Conservation (phyloP, 2,797 vertebrate species). For the Anableps anableps region DNA sequence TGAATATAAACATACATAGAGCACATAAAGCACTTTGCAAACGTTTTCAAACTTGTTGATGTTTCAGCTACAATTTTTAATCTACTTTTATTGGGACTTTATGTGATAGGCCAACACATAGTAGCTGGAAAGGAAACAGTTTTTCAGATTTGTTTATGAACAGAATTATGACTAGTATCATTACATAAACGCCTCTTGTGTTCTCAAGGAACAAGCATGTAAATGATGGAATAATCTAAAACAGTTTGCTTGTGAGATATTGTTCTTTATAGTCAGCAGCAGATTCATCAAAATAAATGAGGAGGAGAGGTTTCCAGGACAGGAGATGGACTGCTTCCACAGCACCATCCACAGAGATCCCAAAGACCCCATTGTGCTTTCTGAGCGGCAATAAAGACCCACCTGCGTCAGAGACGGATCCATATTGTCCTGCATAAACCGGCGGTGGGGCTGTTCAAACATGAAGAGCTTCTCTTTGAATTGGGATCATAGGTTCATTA, state of each 20-base stretch:
- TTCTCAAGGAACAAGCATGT: conserved; percentile 2
- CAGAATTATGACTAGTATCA: not conserved
- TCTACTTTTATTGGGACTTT: not conserved
- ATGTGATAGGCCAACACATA: not conserved
- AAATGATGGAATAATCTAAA: conserved; percentile 7
- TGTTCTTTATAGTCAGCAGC: conserved; percentile 47
- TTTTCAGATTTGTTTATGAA: not conserved
- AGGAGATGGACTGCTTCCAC: conserved; percentile 45
- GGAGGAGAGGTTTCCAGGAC: conserved; percentile 37
- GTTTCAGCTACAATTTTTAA: not conserved
- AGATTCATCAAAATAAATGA: conserved; percentile 43
- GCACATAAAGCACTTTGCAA: not conserved
- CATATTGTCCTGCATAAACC: conserved; percentile 56
- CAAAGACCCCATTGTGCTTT: conserved; percentile 59
- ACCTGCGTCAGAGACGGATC: conserved; percentile 53
- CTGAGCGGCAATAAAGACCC: conserved; percentile 62
- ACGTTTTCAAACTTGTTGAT: not conserved
- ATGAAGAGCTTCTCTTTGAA: conserved; percentile 56
- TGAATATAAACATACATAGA: not conserved
- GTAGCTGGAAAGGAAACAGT: not conserved
- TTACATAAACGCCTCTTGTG: not conserved
- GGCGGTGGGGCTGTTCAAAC: conserved; percentile 62
- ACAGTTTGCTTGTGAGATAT: conserved; percentile 27
- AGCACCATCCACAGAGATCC: conserved; percentile 24
- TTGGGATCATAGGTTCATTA: conserved; percentile 45